These are phyloP conservation scores for Crepidodera aurea DNA, from an alignment of 2,888 invertebrate species.

Conservation along the genomic window DNA sequence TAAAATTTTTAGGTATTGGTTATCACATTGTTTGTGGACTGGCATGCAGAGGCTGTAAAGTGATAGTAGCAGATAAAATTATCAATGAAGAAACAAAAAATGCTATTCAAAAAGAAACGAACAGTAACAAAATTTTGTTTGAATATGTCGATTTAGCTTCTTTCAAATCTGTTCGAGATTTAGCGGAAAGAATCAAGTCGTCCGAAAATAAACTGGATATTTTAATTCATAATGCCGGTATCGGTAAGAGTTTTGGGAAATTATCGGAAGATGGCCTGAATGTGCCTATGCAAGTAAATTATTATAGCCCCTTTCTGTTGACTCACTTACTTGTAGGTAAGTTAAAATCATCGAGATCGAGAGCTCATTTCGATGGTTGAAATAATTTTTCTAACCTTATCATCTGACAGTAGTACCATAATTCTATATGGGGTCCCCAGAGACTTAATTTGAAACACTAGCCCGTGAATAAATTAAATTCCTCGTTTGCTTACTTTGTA, in stretches of 20 bases:
- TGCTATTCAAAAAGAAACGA: conserved; percentile 51
- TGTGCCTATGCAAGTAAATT: conserved; percentile 71
- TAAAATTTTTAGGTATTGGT: conserved; percentile 60
- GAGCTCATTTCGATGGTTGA: too few species aligned
- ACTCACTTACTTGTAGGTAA: conserved; percentile 69
- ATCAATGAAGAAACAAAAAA: conserved; percentile 46
- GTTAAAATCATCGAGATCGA: too few species aligned
- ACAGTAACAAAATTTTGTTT: conserved; percentile 54
- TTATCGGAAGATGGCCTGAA: conserved; percentile 67
- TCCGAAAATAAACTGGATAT: conserved; percentile 67
- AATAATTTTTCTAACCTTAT: too few species aligned
- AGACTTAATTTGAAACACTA: too few species aligned
- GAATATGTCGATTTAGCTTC: conserved; percentile 65
- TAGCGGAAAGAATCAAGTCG: conserved; percentile 67
- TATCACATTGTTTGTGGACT: conserved; percentile 59
- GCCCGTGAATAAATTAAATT: too few species aligned
- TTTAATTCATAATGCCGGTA: conserved; percentile 72
- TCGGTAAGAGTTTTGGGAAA: conserved; percentile 64
- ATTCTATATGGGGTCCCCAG: too few species aligned
- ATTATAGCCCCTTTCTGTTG: conserved; percentile 75
- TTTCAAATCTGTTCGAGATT: conserved; percentile 65
- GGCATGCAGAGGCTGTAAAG: conserved; percentile 63
- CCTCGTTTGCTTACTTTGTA: too few species aligned
- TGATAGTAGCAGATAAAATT: conserved; percentile 63
- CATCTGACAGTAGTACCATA: too few species aligned